phyloP scores from a whole-genome alignment of 1,140 invertebrate genomes.

The Platyscapa corneri region DNA sequence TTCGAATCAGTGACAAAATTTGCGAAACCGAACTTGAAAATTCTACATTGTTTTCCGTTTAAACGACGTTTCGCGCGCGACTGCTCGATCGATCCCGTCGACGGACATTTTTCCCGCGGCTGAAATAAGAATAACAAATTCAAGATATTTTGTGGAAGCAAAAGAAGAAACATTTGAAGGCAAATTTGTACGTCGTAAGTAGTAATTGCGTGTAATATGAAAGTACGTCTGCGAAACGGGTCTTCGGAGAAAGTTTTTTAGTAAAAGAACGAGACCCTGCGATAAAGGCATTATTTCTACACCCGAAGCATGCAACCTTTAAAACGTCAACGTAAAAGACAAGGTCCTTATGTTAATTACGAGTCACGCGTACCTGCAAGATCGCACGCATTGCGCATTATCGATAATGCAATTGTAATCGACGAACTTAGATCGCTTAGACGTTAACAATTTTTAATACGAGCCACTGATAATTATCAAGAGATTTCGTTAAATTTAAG shows the following conservation, averaged over 20 bases:
- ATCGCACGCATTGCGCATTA: conserved; percentile 18
- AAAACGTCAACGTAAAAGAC: conserved; percentile 28
- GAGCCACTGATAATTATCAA: conserved; percentile 36
- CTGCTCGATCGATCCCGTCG: too few species aligned
- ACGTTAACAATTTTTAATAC: conserved; percentile 41
- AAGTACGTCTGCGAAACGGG: conserved; percentile 41
- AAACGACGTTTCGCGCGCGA: background rate
- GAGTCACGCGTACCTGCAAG: conserved; percentile 30
- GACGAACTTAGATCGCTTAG: conserved; percentile 32
- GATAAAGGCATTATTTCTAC: too few species aligned
- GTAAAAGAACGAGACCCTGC: too few species aligned
- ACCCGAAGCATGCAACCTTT: too few species aligned
- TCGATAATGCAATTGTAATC: conserved; percentile 42
- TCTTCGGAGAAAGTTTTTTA: conserved; percentile 48
- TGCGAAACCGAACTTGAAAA: too few species aligned
- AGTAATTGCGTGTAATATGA: conserved; percentile 39
- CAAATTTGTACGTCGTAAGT: too few species aligned
- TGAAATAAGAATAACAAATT: conserved; percentile 1
- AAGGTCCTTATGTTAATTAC: conserved; percentile 26
- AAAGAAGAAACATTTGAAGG: too few species aligned
- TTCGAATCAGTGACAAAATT: too few species aligned
- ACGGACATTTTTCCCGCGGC: background rate
- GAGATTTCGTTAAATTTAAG: conserved; percentile 41
- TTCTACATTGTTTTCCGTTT: background rate
- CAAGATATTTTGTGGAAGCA: conserved; percentile 22